phyloP scores from a whole-genome alignment of 2,888 invertebrate genomes.

The Drosophila crucigera region DNA sequence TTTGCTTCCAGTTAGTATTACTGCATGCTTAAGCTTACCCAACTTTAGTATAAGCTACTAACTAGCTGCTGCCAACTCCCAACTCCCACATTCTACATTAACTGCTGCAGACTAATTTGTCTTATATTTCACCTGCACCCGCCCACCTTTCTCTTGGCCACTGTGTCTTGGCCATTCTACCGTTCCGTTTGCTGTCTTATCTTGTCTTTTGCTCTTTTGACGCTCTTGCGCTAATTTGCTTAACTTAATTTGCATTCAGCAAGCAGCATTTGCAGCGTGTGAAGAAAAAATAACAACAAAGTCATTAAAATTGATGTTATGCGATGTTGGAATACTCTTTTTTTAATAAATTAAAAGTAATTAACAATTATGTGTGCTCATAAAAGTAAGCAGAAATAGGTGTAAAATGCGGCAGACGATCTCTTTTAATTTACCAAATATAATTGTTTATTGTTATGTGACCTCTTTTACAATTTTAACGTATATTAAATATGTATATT shows the following conservation, averaged over 20 bases:
- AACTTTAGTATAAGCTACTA: constrained; percentile 2
- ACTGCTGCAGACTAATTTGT: constrained; percentile 64
- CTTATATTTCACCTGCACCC: constrained; percentile 47
- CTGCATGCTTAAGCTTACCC: neutral
- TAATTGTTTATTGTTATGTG: neutral
- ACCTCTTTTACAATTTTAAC: neutral
- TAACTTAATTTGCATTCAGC: constrained; percentile 74
- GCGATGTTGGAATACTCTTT: constrained; percentile 34
- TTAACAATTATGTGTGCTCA: neutral
- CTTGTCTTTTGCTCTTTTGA: constrained; percentile 56
- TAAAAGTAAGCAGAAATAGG: neutral
- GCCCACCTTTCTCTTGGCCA: constrained; percentile 1
- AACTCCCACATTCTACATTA: constrained; percentile 32
- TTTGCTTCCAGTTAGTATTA: neutral
- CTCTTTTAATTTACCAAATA: neutral
- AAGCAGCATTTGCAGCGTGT: constrained; percentile 68
- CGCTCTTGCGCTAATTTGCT: constrained; percentile 75
- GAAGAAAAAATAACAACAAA: constrained; percentile 39
- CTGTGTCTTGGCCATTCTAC: neutral
- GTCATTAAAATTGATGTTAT: constrained; percentile 7
- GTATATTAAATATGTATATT: neutral
- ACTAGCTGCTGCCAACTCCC: constrained; percentile 12
- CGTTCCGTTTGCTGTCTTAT: constrained; percentile 22
- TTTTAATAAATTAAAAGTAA: neutral
- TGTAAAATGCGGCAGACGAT: neutral